phyloP scores from a whole-genome alignment of 1,140 invertebrate species.

The Tetragonula clypearis region DNA sequence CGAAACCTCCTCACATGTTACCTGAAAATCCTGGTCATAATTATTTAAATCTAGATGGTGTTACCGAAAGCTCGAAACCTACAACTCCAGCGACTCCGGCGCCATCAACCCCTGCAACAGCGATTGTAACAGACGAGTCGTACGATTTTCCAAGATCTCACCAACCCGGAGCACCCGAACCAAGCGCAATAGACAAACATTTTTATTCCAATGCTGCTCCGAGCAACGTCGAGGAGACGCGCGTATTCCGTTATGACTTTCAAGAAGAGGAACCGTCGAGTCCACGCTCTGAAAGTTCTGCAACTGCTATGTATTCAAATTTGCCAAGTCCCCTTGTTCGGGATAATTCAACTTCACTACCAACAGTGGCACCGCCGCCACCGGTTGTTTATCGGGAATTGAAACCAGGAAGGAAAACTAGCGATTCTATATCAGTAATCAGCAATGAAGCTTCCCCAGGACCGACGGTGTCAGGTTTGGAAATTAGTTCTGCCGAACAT shows the following conservation, averaged over 20 bases:
- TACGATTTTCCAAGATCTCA: slow-evolving; percentile 89
- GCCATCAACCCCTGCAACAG: slow-evolving; percentile 71
- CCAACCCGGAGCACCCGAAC: slow-evolving; percentile 78
- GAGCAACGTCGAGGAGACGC: slow-evolving; percentile 81
- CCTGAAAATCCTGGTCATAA: slow-evolving; percentile 80
- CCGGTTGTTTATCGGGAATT: slow-evolving; percentile 85
- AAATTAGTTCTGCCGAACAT: slow-evolving; percentile 76
- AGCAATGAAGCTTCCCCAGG: slow-evolving; percentile 79
- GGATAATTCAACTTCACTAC: slow-evolving; percentile 65
- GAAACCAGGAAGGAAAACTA: slow-evolving; percentile 87
- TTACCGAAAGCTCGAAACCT: slow-evolving; percentile 77
- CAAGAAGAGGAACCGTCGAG: slow-evolving; percentile 83
- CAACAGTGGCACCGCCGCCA: slow-evolving; percentile 84
- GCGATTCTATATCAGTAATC: slow-evolving; percentile 82
- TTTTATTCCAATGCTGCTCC: slow-evolving; percentile 89
- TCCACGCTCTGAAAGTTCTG: slow-evolving; percentile 82
- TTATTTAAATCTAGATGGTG: slow-evolving; percentile 82
- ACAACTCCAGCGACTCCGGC: slow-evolving; percentile 76
- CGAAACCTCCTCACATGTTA: slow-evolving; percentile 86
- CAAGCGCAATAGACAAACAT: slow-evolving; percentile 79
- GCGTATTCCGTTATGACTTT: slow-evolving; percentile 84
- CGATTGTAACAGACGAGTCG: slow-evolving; percentile 83
- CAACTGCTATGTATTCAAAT: slow-evolving; percentile 83
- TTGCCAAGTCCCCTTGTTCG: slow-evolving; percentile 82
- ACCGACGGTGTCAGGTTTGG: slow-evolving; percentile 60